Conservation (phyloP, 2,113 vertebrate genomes). For the Amphiprion ocellaris region DNA sequence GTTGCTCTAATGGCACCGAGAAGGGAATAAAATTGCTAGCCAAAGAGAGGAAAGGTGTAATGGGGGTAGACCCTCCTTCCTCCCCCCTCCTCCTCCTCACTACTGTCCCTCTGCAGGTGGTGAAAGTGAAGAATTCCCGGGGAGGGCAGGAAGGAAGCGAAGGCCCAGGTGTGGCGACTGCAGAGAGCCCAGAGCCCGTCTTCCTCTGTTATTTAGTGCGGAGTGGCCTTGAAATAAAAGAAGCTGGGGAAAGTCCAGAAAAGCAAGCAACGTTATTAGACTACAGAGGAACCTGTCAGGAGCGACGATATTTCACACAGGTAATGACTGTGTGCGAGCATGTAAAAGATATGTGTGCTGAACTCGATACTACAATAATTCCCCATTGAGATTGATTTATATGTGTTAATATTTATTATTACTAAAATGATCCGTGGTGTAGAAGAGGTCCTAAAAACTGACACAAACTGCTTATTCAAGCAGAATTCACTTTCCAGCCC, state of each 20-base stretch:
- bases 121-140: slow-evolving; percentile 82
- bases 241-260: slow-evolving; percentile 67
- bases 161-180: slow-evolving; percentile 74
- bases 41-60: slow-evolving; percentile 51
- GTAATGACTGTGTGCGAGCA: slow-evolving; percentile 45
- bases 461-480: not conserved
- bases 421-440: slow-evolving; percentile 8
- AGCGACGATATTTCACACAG: slow-evolving; percentile 50
- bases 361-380: slow-evolving; percentile 1
- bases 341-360: not conserved
- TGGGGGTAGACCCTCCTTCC: slow-evolving; percentile 22
- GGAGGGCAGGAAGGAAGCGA: slow-evolving; percentile 78
- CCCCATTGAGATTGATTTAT: slow-evolving; percentile 16
- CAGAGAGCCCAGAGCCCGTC: slow-evolving; percentile 46
- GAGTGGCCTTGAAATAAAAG: slow-evolving; percentile 61
- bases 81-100: not conserved
- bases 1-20: slow-evolving; percentile 42
- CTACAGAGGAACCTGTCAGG: slow-evolving; percentile 45
- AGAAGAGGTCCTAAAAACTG: slow-evolving; percentile 1
- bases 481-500: slow-evolving; percentile 5
- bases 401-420: slow-evolving; percentile 9
- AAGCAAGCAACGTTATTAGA: slow-evolving; percentile 40
- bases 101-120: slow-evolving; percentile 71
- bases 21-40: slow-evolving; percentile 56
- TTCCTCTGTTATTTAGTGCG: slow-evolving; percentile 73